Evolutionary conservation across 2,888 invertebrate genomes (phyloP).

Genomic region (Drosophila borealis): DNA sequence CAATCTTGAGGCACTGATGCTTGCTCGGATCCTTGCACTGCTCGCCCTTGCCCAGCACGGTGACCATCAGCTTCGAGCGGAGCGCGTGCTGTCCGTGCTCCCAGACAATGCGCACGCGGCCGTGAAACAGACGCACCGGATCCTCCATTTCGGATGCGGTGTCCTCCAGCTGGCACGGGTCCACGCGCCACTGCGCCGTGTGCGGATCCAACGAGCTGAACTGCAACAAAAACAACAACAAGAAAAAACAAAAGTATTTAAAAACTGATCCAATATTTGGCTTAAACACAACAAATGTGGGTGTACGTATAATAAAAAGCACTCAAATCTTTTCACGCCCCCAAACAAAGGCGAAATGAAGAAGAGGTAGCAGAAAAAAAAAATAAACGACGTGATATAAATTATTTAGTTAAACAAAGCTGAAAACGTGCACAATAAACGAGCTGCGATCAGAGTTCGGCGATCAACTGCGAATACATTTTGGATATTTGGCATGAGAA

Average conservation of each 20-base stretch:
- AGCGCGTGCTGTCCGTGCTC: constrained; percentile 80
- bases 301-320: constrained; percentile 26
- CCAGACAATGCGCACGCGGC: constrained; percentile 87
- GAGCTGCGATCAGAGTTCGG: constrained; percentile 1
- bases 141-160: constrained; percentile 86
- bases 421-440: constrained; percentile 48
- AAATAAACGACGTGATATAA: constrained; percentile 59
- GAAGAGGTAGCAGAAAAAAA: no score
- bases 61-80: constrained; percentile 83
- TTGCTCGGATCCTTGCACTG: constrained; percentile 80
- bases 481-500: constrained; percentile 39
- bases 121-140: constrained; percentile 86
- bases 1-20: constrained; percentile 84
- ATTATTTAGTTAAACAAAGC: constrained; percentile 60
- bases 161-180: constrained; percentile 85
- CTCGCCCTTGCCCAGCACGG: constrained; percentile 83
- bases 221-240: constrained; percentile 52
- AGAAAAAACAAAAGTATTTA: neutral
- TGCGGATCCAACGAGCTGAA: constrained; percentile 83
- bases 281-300: constrained; percentile 7
- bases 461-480: constrained; percentile 50
- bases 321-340: constrained; percentile 52
- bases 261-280: constrained; percentile 33
- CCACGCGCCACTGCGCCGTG: constrained; percentile 86
- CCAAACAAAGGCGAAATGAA: constrained; percentile 27